These are phyloP conservation scores for Platichthys flesus DNA, from an alignment of 2,113 vertebrate species.

Conservation along the genomic window DNA sequence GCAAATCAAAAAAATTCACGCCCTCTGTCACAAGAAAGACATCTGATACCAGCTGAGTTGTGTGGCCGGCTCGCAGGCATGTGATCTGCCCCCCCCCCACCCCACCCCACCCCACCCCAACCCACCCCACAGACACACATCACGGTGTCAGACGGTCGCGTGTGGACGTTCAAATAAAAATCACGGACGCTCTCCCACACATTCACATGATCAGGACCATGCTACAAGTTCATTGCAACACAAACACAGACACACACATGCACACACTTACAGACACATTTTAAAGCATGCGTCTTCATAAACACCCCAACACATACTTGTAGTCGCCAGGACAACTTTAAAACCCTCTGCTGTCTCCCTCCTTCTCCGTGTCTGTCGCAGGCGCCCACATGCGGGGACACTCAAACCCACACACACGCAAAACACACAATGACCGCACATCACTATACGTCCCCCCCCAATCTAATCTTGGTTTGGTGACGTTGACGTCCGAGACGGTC, in stretches of 20 bases:
- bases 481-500: slow-evolving; percentile 14
- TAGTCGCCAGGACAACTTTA: slow-evolving; percentile 61
- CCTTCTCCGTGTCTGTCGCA: slow-evolving; percentile 4
- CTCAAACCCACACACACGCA: slow-evolving; percentile 18
- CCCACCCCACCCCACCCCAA: neutral
- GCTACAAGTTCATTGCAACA: slow-evolving; percentile 12
- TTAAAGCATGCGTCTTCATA: slow-evolving; percentile 72
- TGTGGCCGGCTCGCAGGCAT: slow-evolving; percentile 48
- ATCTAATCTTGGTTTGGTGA: slow-evolving; percentile 19
- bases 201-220: slow-evolving; percentile 45
- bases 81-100: slow-evolving; percentile 37
- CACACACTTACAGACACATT: slow-evolving; percentile 49
- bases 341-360: slow-evolving; percentile 69
- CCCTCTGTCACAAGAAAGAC: slow-evolving; percentile 56
- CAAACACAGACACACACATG: slow-evolving; percentile 1
- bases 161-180: slow-evolving; percentile 67
- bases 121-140: slow-evolving; percentile 26
- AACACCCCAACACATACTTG: slow-evolving; percentile 68
- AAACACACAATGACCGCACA: neutral
- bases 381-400: neutral
- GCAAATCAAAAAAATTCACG: neutral
- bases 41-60: slow-evolving; percentile 52
- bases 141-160: slow-evolving; percentile 29
- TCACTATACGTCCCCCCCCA: neutral
- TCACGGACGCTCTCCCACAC: slow-evolving; percentile 25